Evolutionary conservation across 1,140 invertebrate species (phyloP).

Genomic region (Spodoptera frugiperda): DNA sequence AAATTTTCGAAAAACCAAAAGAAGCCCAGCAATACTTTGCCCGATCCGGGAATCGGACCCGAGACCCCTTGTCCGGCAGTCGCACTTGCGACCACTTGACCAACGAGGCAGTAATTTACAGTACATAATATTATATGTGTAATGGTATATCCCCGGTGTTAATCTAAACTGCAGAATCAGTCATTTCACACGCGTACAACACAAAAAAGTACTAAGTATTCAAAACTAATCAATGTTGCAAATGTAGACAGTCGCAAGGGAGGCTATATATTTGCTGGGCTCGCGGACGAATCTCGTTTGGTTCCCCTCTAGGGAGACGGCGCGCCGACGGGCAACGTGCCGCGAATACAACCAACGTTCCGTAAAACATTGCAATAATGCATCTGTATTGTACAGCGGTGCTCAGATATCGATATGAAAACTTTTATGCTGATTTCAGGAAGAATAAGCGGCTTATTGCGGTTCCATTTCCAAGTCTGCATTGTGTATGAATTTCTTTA

Average conservation of each 20-base stretch:
- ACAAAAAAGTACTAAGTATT: conserved; percentile 7
- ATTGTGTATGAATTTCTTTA: conserved; percentile 17
- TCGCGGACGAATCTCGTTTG: conserved; percentile 46
- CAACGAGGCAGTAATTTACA: no score
- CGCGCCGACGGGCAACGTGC: conserved; percentile 46
- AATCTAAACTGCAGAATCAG: no score
- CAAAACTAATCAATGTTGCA: conserved; percentile 49
- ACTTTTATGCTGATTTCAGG: conserved; percentile 33
- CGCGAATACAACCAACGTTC: conserved; percentile 29
- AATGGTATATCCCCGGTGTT: no score
- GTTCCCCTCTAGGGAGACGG: conserved; percentile 32
- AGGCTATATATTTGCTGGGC: conserved; percentile 30
- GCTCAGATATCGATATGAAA: conserved; percentile 36
- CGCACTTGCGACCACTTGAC: no score
- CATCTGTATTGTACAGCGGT: conserved; percentile 37
- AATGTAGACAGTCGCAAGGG: conserved; percentile 31
- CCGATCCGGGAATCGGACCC: no score
- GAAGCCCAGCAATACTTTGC: no score
- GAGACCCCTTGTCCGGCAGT: no score
- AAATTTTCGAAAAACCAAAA: no score
- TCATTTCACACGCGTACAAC: neutral
- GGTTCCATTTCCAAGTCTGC: neutral
- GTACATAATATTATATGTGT: no score
- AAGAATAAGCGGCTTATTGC: conserved; percentile 36
- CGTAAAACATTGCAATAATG: conserved; percentile 48